Conservation (phyloP, 2,888 invertebrate species). For the Dicycla oo region DNA sequence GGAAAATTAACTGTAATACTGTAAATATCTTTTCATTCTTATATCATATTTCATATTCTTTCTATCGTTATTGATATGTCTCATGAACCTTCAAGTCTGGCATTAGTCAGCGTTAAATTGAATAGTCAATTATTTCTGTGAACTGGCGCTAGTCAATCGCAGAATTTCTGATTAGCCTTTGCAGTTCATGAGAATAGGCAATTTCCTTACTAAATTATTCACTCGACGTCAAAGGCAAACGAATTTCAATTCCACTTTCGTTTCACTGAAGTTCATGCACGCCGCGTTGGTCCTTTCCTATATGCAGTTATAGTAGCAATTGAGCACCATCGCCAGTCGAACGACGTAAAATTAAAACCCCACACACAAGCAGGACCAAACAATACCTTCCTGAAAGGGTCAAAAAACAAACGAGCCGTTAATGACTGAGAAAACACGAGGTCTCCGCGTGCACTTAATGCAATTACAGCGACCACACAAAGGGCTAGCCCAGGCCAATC, state of each 20-base stretch:
- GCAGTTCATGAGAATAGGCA: constrained; percentile 34
- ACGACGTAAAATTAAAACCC: neutral
- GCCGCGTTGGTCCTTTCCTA: neutral
- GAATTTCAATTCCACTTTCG: constrained; percentile 21
- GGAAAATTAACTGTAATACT: neutral
- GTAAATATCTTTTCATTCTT: neutral
- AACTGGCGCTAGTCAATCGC: constrained; percentile 39
- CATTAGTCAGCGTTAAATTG: constrained; percentile 34
- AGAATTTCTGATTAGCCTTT: constrained; percentile 25
- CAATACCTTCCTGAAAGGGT: constrained; percentile 23
- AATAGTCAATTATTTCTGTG: constrained; percentile 42
- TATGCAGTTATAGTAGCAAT: neutral
- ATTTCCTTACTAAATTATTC: constrained; percentile 45
- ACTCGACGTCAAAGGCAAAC: constrained; percentile 27
- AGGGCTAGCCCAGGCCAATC: constrained; percentile 80
- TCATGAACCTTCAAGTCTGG: neutral
- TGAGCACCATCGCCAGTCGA: neutral
- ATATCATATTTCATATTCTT: neutral
- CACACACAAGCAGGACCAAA: constrained; percentile 27
- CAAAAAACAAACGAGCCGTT: constrained; percentile 39
- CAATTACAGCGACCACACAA: constrained; percentile 74
- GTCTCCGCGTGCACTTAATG: constrained; percentile 69
- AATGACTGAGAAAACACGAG: constrained; percentile 70
- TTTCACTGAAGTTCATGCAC: neutral
- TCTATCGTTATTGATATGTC: constrained; percentile 1